A percentile compares a stretch with the other conserved stretches of the same genome.
These are phyloP conservation scores for Gadopsis bispinosus DNA, from an alignment of 2,797 vertebrate species.

Conservation along the genomic window DNA sequence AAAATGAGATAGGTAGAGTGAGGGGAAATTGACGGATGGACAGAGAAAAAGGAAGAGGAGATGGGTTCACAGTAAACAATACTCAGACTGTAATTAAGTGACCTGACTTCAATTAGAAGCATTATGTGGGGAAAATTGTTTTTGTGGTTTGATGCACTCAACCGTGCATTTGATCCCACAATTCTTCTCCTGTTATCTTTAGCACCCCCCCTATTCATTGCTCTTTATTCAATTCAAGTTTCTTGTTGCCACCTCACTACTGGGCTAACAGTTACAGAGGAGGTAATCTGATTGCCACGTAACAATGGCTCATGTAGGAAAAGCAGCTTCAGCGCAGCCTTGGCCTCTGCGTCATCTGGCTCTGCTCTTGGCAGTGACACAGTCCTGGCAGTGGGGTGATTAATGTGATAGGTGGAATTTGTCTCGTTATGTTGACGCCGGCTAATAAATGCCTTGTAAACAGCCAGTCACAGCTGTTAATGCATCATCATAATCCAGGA, in stretches of 20 bases:
- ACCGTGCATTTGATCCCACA: conserved; percentile 62
- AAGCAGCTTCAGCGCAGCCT: conserved; percentile 48
- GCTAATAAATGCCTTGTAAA: conserved; percentile 90
- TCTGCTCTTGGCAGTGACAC: conserved; percentile 72
- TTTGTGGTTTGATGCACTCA: conserved; percentile 64
- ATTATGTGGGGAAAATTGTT: conserved; percentile 71
- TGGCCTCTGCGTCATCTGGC: conserved; percentile 67
- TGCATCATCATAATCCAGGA: conserved; percentile 90
- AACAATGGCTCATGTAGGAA: conserved; percentile 68
- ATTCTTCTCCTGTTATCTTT: conserved; percentile 63
- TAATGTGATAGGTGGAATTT: conserved; percentile 88
- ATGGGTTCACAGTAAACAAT: conserved; percentile 67
- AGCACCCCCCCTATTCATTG: conserved; percentile 27
- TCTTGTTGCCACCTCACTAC: conserved; percentile 47
- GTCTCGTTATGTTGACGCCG: conserved; percentile 85
- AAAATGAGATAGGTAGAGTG: conserved; percentile 31
- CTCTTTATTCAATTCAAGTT: conserved; percentile 60
- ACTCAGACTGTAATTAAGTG: conserved; percentile 73
- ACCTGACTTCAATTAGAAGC: conserved; percentile 74
- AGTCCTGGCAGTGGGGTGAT: conserved; percentile 82
- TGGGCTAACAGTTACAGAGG: conserved; percentile 62
- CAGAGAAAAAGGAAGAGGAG: conserved; percentile 55
- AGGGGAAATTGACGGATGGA: conserved; percentile 59
- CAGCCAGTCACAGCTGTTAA: conserved; percentile 87
- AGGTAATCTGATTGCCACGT: conserved; percentile 66